Evolutionary conservation across 2,888 invertebrate genomes (phyloP).

Genomic region (Lycophotia porphyrea): DNA sequence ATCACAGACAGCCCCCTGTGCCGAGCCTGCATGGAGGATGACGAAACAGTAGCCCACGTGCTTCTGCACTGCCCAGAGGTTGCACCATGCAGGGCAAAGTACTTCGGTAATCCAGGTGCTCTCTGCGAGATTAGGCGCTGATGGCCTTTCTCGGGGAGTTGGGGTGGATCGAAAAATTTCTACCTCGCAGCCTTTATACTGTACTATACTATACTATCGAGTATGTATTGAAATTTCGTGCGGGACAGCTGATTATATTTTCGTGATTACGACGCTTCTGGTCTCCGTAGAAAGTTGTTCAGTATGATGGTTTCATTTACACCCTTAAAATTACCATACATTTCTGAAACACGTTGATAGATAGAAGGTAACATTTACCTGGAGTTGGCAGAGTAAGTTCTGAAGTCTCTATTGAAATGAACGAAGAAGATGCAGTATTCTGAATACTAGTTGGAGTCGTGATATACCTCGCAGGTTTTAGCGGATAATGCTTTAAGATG

Average conservation of each 20-base stretch:
- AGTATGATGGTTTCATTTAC: neutral
- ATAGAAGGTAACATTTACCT: constrained; percentile 69
- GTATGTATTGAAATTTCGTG: neutral
- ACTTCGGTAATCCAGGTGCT: no score
- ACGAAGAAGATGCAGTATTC: constrained; percentile 82
- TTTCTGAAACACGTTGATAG: neutral
- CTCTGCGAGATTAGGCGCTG: no score
- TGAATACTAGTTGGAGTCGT: constrained; percentile 64
- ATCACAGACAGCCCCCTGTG: no score
- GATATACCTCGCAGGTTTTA: no score
- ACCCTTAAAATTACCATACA: neutral
- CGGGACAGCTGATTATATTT: neutral
- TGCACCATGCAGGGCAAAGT: no score
- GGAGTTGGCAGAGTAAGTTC: constrained; percentile 84
- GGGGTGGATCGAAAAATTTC: no score
- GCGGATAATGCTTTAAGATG: constrained; percentile 73
- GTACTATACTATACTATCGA: no score
- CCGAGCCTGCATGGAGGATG: no score
- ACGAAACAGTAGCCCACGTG: no score
- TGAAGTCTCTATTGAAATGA: constrained; percentile 82
- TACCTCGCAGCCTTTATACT: no score
- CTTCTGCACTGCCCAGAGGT: no score
- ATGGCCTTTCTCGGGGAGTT: no score
- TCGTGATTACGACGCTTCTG: neutral
- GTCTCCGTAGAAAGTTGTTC: neutral